phyloP scores from a whole-genome alignment of 30 jellyfish, hydroid and myxozoan species.

The Aurelia aurita region DNA sequence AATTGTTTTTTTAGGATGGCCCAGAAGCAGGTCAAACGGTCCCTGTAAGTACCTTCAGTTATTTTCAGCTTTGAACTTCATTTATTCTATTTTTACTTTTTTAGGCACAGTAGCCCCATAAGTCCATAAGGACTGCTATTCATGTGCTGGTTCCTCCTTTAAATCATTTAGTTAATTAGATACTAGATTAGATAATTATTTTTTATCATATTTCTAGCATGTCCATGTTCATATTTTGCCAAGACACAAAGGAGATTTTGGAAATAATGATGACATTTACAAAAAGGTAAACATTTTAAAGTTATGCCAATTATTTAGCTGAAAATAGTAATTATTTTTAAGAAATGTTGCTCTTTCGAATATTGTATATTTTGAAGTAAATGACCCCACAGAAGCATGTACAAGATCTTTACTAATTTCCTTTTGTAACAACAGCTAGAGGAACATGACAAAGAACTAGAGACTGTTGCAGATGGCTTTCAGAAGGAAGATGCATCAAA shows the following conservation, averaged over 20 bases:
- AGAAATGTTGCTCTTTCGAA: no score
- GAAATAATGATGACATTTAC: constrained; percentile 83
- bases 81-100: background rate
- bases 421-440: constrained; percentile 54
- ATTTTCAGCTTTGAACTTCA: background rate
- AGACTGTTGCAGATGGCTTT: background rate
- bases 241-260: constrained; percentile 78
- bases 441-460: constrained; percentile 80
- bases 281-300: constrained; percentile 49
- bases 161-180: no score
- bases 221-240: constrained; percentile 95
- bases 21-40: constrained; percentile 99
- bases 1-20: constrained; percentile 79
- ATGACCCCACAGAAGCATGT: no score
- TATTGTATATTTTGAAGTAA: no score
- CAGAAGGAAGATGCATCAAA: background rate
- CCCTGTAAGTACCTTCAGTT: constrained; percentile 42
- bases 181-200: no score
- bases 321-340: background rate
- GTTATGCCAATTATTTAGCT: no score
- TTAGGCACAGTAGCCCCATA: no score
- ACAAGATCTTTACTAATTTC: background rate
- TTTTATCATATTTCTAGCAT: constrained; percentile 67
- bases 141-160: no score
- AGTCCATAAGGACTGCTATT: no score